Percentiles rank a stretch among this genome's conserved stretches.
phyloP scores from a whole-genome alignment of 2,797 vertebrate species.

The Mustela erminea region DNA sequence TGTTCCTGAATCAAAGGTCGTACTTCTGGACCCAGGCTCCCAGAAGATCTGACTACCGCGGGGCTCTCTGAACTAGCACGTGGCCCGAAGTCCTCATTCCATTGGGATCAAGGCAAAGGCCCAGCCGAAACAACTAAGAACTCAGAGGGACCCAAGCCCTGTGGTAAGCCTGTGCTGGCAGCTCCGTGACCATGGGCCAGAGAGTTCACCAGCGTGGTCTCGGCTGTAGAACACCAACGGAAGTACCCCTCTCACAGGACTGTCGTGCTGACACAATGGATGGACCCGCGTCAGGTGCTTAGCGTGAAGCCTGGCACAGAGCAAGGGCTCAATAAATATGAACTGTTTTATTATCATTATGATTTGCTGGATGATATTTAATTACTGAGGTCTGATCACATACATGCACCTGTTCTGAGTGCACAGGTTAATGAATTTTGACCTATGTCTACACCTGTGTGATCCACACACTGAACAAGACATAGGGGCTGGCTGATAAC shows the following conservation, averaged over 20 bases:
- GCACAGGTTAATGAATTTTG: neutral
- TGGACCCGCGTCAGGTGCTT: neutral
- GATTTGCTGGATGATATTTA: neutral
- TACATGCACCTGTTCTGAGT: neutral
- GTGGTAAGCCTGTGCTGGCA: neutral
- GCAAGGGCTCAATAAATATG: neutral
- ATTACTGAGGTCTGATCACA: neutral
- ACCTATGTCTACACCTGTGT: neutral
- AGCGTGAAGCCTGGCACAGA: neutral
- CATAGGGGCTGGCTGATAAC: neutral
- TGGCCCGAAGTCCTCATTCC: neutral
- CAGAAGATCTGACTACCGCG: neutral
- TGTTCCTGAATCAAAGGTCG: conserved; percentile 23
- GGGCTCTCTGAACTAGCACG: conserved; percentile 31
- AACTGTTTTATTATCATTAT: neutral
- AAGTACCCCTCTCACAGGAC: neutral
- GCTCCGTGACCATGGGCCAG: neutral
- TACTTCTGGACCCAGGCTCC: neutral
- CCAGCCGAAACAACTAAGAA: neutral
- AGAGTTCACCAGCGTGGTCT: neutral
- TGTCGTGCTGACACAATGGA: neutral
- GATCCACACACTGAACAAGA: neutral
- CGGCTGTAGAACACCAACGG: neutral
- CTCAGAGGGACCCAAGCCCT: neutral
- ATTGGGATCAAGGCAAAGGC: neutral